Conservation (phyloP, 2,113 vertebrate genomes). For the Anhinga rufa region DNA sequence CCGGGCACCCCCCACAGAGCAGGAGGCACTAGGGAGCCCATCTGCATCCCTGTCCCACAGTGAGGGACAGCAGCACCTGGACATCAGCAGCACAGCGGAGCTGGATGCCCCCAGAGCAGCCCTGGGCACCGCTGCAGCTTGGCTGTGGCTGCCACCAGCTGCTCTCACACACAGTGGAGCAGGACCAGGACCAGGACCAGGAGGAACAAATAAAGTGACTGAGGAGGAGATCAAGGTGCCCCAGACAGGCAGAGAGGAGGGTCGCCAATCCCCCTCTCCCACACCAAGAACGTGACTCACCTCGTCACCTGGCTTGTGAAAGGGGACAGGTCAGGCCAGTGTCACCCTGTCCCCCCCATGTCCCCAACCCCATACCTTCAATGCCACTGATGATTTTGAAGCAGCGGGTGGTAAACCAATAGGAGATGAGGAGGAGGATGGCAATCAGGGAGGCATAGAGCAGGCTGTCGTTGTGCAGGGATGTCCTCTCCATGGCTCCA, state of each 20-base stretch:
- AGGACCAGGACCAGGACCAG: not conserved
- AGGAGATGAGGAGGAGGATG: conserved; percentile 68
- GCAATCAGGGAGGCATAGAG: conserved; percentile 67
- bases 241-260: not conserved
- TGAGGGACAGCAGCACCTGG: rapidly evolving
- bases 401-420: conserved; percentile 69
- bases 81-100: rapidly evolving
- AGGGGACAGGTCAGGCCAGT: rapidly evolving
- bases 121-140: not conserved
- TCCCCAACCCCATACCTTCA: conserved; percentile 43
- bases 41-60: not conserved
- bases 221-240: not conserved
- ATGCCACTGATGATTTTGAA: conserved; percentile 69
- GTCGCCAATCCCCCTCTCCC: not conserved
- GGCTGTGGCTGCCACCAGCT: rapidly evolving
- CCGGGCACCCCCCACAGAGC: not conserved
- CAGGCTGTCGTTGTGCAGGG: conserved; percentile 67
- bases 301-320: not conserved
- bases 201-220: not conserved
- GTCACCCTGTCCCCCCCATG: not conserved
- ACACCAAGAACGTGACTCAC: rapidly evolving
- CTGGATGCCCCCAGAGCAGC: rapidly evolving
- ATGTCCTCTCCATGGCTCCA: conserved; percentile 69
- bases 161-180: not conserved
- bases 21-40: rapidly evolving